These are phyloP conservation scores for Scaptomyza flava DNA, from an alignment of 2,888 invertebrate species.

Conservation along the genomic window DNA sequence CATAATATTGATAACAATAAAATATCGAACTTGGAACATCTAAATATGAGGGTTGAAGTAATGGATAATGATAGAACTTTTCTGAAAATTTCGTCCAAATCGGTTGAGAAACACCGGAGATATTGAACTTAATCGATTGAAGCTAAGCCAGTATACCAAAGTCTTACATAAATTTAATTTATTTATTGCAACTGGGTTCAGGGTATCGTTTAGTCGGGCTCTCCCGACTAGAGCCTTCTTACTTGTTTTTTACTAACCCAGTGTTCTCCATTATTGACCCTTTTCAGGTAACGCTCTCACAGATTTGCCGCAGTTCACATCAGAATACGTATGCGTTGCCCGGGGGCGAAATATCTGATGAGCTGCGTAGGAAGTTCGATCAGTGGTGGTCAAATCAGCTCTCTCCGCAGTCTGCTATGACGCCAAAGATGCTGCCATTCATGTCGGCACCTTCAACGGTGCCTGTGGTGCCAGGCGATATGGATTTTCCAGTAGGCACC, in stretches of 20 bases:
- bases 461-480: conserved; percentile 79
- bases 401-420: conserved; percentile 86
- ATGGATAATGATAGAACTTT: no score
- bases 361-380: conserved; percentile 94
- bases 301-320: conserved; percentile 92
- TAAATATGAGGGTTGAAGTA: no score
- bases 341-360: conserved; percentile 91
- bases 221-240: no score
- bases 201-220: no score
- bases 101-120: no score
- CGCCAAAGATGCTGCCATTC: conserved; percentile 85
- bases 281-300: conserved; percentile 90
- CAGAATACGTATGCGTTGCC: conserved; percentile 87
- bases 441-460: conserved; percentile 81
- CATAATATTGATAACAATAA: no score
- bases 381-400: conserved; percentile 94
- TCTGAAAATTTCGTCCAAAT: no score
- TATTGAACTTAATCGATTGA: no score
- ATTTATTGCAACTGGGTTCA: no score
- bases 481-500: conserved; percentile 83
- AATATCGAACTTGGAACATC: no score
- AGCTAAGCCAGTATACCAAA: no score
- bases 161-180: no score
- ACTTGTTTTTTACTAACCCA: not conserved
- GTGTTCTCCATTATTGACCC: not conserved